Percentiles rank a stretch among this genome's conserved stretches.
phyloP scores from a whole-genome alignment of 64 coral and sea anemone species.

The Trachythela sp. region DNA sequence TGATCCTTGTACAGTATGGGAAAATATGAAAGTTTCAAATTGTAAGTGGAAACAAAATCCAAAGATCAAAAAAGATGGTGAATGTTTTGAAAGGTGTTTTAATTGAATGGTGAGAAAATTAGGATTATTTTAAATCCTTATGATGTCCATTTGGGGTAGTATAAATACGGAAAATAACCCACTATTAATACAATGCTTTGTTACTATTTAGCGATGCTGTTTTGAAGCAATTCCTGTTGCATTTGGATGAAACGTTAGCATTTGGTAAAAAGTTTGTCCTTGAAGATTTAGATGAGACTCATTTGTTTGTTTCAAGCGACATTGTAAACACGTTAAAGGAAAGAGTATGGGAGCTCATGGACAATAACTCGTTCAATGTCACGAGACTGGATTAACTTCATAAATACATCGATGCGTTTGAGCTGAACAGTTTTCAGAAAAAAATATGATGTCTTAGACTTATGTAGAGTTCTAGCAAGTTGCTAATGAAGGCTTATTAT shows the following conservation, averaged over 20 bases:
- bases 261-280: constrained; percentile 83
- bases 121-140: background rate
- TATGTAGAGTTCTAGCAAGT: too few relatives aligned
- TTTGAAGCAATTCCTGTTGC: constrained; percentile 90
- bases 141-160: background rate
- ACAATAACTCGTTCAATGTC: constrained; percentile 86
- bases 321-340: constrained; percentile 79
- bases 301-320: constrained; percentile 86
- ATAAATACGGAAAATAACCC: background rate
- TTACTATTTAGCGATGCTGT: constrained; percentile 66
- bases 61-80: background rate
- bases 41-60: background rate
- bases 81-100: constrained; percentile 20
- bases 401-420: too few relatives aligned
- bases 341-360: constrained; percentile 98
- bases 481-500: too few relatives aligned
- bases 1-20: too few relatives aligned
- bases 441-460: too few relatives aligned
- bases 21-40: background rate
- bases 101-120: background rate
- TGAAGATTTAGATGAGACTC: constrained; percentile 97
- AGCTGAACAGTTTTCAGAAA: too few relatives aligned
- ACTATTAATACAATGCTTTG: background rate
- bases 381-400: constrained; percentile 48
- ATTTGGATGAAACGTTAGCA: constrained; percentile 75